Evolutionary conservation across 2,797 vertebrate species (phyloP).

Genomic region (Macroramphosus scolopax): DNA sequence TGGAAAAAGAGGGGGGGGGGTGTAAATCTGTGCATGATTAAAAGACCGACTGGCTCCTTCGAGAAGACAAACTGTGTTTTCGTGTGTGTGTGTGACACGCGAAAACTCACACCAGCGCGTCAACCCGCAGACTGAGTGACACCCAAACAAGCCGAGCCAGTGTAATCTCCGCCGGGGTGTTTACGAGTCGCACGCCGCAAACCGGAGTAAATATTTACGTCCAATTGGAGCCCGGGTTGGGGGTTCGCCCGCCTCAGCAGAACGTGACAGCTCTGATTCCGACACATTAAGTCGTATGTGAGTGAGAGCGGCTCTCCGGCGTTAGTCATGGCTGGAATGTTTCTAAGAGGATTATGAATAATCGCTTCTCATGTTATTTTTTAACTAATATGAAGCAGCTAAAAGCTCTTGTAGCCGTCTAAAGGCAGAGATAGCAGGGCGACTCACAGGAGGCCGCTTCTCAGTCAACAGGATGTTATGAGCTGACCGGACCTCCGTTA

Average conservation of each 20-base stretch:
- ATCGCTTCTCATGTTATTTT: conserved; percentile 50
- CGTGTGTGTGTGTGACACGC: conserved; percentile 4
- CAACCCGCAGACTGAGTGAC: conserved; percentile 24
- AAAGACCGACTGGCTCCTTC: conserved; percentile 29
- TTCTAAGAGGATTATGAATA: conserved; percentile 65
- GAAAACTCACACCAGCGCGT: background rate
- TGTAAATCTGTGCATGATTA: conserved; percentile 43
- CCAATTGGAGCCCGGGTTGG: conserved; percentile 37
- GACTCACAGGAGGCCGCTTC: conserved; percentile 19
- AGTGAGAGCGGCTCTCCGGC: conserved; percentile 30
- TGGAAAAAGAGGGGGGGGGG: too few relatives aligned
- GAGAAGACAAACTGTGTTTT: conserved; percentile 23
- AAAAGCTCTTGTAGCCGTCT: conserved; percentile 35
- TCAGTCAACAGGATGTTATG: conserved; percentile 47
- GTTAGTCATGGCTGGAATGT: conserved; percentile 55
- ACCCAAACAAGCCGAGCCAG: conserved; percentile 22
- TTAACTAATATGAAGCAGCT: conserved; percentile 52
- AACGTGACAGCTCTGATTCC: conserved; percentile 19
- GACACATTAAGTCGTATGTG: conserved; percentile 1
- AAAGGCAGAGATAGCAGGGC: conserved; percentile 40
- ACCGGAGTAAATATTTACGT: conserved; percentile 58
- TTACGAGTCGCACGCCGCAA: conserved; percentile 30
- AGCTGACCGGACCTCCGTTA: conserved; percentile 16
- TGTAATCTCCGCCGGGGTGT: conserved; percentile 27
- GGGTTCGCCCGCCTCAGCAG: conserved; percentile 17